A percentile compares a stretch with the other conserved stretches of the same genome.
Evolutionary conservation across 2,797 vertebrate species (phyloP).

Genomic region (Diplodus sargus): DNA sequence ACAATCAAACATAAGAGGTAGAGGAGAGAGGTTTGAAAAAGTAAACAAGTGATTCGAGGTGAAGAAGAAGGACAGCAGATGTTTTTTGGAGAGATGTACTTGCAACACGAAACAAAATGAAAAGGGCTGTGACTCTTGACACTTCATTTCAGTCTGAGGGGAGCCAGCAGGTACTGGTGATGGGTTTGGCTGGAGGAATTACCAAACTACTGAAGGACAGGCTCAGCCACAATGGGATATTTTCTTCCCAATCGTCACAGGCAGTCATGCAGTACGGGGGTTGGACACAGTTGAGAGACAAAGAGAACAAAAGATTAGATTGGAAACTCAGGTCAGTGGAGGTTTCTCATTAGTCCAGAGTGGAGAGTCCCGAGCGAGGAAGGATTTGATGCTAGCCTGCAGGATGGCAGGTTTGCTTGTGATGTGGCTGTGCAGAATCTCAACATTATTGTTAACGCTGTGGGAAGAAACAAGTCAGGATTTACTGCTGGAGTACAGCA

Average conservation of each 20-base stretch:
- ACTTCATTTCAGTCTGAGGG: not conserved
- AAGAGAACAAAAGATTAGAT: slow-evolving; percentile 11
- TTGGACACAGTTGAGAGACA: not conserved
- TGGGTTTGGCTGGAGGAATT: not conserved
- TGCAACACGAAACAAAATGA: not conserved
- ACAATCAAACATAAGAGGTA: not conserved
- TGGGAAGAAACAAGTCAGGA: not conserved
- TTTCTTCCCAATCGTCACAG: slow-evolving; percentile 1
- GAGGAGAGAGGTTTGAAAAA: not conserved
- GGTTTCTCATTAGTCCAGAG: slow-evolving; percentile 34
- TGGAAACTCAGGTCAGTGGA: not conserved
- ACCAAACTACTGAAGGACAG: not conserved
- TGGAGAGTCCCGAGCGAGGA: slow-evolving; percentile 26
- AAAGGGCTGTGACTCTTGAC: not conserved
- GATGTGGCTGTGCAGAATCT: slow-evolving; percentile 23
- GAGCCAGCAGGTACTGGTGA: not conserved
- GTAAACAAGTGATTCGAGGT: not conserved
- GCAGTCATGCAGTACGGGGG: not conserved
- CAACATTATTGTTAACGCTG: slow-evolving; percentile 13
- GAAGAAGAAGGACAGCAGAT: not conserved
- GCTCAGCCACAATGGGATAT: not conserved
- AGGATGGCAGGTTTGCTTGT: slow-evolving; percentile 4
- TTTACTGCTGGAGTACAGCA: slow-evolving; percentile 8
- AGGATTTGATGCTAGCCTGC: slow-evolving; percentile 18
- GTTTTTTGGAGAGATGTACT: too few species aligned